phyloP scores from a whole-genome alignment of 92 coral and sea anemone genomes.

The Muricea muricata region DNA sequence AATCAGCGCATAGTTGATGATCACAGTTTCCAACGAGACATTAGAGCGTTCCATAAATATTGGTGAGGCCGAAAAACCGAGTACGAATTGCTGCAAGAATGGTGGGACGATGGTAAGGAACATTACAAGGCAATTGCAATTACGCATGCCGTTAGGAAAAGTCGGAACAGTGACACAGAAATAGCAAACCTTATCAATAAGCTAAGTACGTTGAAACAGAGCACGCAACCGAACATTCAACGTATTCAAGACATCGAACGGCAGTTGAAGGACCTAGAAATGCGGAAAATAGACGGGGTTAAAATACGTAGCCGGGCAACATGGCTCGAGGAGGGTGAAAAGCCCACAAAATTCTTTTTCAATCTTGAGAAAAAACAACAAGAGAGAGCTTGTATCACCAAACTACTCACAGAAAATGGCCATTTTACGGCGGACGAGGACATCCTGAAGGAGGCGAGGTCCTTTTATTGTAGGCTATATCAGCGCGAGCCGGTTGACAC shows the following conservation, averaged over 20 bases:
- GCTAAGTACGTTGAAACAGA: not conserved
- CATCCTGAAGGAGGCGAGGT: not conserved
- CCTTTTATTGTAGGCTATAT: slow-evolving; percentile 38
- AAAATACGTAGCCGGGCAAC: slow-evolving; percentile 25
- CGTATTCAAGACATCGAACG: not conserved
- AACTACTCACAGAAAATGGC: not conserved
- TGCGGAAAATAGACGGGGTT: not conserved
- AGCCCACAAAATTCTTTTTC: slow-evolving; percentile 28
- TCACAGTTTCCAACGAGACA: not conserved
- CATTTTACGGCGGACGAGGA: not conserved
- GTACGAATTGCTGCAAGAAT: not conserved
- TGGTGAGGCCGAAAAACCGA: not conserved
- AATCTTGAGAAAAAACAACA: slow-evolving; percentile 28
- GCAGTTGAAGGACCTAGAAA: not conserved
- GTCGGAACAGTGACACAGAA: not conserved
- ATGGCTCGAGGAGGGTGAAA: slow-evolving; percentile 45
- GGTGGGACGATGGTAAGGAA: slow-evolving; percentile 7
- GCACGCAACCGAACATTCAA: not conserved
- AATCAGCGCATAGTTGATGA: not conserved
- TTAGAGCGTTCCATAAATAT: not conserved
- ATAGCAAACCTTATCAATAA: not conserved
- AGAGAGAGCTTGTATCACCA: not conserved
- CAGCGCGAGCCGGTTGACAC: slow-evolving; percentile 5
- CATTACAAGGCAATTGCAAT: not conserved
- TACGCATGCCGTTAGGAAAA: not conserved